Base-by-base conservation (phyloP, 1,140 invertebrate genomes). In the Marisa cornuarietis region DNA sequence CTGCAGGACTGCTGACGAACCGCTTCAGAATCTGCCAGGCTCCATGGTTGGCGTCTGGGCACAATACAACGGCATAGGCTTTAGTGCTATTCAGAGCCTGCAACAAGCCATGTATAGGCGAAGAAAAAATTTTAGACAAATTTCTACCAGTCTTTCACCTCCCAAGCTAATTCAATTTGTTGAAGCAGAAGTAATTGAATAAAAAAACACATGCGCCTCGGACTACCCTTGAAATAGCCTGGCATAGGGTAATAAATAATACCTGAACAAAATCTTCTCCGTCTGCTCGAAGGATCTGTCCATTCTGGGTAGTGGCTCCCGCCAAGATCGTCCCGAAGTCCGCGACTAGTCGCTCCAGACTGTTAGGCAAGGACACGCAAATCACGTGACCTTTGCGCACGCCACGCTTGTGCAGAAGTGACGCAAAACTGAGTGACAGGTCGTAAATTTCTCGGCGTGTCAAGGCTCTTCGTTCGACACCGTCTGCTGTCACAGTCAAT, bases 331-430 rank as follows among this genome's bases (percentile, higher is more conserved):
- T 79, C n/a, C 79, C 82, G n/a, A 83, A 77, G 14, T 83, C 82
- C 26, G 77, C 76, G 16, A 83, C 63, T 31, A 83, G 69, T 51
- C 82, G 76, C 62, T 83, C 82, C 31, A 81, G 62, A 22, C 75
- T 79, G 74, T 83, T 83, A n/a, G 82, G 82, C 54, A 83, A 52
- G 18, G 79, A 49, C 52, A 80, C 80, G 58, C 82, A 76, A 31
- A 83, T 74, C 20, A 79, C 76, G 20, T 76, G 58, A 16, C 82
- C 82, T 42, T 81, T 81, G 6, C 31, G 42, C 24, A 81, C 77
- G 31, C 82, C 82, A 52, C 61, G 24, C 54, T 63, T 49, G 7
- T 61, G 68, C 18, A 83, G 54, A 42, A 22, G 65, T n/a, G 71
- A 51, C 0, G 82, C 82, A 79, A 81, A 81, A 26, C 69, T 63